These are phyloP conservation scores for Chelon auratus DNA, from an alignment of 2,797 vertebrate genomes.

Conservation along the genomic window DNA sequence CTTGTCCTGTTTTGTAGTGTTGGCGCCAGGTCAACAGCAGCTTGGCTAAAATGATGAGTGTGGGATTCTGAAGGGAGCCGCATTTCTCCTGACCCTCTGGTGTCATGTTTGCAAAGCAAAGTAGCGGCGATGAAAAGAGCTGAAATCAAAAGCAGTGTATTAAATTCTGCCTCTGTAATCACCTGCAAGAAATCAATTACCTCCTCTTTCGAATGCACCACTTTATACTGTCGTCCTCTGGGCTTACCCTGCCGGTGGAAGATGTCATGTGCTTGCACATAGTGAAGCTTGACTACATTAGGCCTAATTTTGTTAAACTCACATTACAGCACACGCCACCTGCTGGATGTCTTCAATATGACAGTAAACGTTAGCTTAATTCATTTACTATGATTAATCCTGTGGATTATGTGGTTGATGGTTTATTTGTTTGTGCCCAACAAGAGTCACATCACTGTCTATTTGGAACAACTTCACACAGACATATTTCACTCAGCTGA, in stretches of 20 bases:
- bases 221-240: slow-evolving; percentile 61
- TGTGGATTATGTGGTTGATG: background rate
- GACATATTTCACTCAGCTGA: background rate
- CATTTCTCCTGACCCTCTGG: slow-evolving; percentile 70
- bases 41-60: slow-evolving; percentile 81
- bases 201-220: slow-evolving; percentile 62
- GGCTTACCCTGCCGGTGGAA: slow-evolving; percentile 50
- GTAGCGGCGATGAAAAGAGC: slow-evolving; percentile 55
- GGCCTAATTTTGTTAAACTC: slow-evolving; percentile 32
- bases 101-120: slow-evolving; percentile 75
- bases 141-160: slow-evolving; percentile 72
- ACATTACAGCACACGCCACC: slow-evolving; percentile 54
- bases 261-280: slow-evolving; percentile 59
- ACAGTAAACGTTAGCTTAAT: background rate
- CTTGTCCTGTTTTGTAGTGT: slow-evolving; percentile 74
- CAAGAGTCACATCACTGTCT: background rate
- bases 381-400: background rate
- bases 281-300: slow-evolving; percentile 22
- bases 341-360: slow-evolving; percentile 54
- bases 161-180: slow-evolving; percentile 77
- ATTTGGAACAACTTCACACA: slow-evolving; percentile 12
- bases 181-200: slow-evolving; percentile 69
- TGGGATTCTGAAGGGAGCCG: slow-evolving; percentile 62
- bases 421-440: background rate
- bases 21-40: slow-evolving; percentile 76